Percentiles rank a stretch among this genome's conserved stretches.
These are phyloP conservation scores for Naja naja DNA, from an alignment of 2,113 vertebrate species.

Conservation along the genomic window DNA sequence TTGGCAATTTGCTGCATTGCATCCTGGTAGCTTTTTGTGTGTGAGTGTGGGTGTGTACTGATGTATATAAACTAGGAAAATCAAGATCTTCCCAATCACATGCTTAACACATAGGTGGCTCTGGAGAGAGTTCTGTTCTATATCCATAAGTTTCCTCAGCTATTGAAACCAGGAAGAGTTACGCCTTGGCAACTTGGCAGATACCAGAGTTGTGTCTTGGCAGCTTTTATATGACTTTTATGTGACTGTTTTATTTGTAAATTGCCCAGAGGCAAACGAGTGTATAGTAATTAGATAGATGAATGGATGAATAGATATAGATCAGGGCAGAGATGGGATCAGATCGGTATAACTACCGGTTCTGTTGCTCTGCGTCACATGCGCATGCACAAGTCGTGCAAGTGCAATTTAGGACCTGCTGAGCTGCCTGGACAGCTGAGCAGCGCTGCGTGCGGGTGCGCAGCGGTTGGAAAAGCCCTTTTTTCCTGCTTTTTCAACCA, in stretches of 20 bases:
- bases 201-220: not conserved
- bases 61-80: not conserved
- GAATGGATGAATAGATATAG: not conserved
- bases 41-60: not conserved
- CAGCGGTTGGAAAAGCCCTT: too few relatives aligned
- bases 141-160: not conserved
- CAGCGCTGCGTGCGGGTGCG: too few relatives aligned
- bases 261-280: not conserved
- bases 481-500: too few relatives aligned
- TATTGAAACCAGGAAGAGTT: not conserved
- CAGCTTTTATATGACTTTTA: not conserved
- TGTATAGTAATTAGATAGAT: not conserved
- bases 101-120: not conserved
- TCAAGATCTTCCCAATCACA: not conserved
- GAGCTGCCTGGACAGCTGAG: too few relatives aligned
- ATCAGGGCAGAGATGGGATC: too few relatives aligned
- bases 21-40: not conserved
- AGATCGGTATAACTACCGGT: too few relatives aligned
- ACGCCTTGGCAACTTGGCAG: not conserved
- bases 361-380: too few relatives aligned
- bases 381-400: too few relatives aligned
- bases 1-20: not conserved
- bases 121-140: not conserved
- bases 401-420: too few relatives aligned
- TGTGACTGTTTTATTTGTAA: not conserved